Evolutionary conservation across 1,140 invertebrate species (phyloP), one percentile per base, ranked within the genome.

Genomic region (Philotrypesis tridentata): DNA sequence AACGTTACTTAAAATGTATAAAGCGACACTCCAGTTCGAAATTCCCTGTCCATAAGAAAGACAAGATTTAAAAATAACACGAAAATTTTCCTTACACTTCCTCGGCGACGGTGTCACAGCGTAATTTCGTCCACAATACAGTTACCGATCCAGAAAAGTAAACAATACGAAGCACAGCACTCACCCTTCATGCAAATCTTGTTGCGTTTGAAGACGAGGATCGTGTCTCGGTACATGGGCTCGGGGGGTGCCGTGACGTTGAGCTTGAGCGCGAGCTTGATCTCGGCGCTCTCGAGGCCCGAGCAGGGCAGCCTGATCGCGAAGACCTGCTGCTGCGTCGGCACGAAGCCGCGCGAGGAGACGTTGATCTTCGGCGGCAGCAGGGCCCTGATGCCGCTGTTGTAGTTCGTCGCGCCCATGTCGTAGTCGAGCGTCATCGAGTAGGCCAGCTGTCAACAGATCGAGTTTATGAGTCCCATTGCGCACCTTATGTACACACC

Each of bases 111-210:
- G n/a, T n/a, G n/a, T n/a, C n/a, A n/a, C n/a, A n/a, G n/a, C n/a
- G n/a, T n/a, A n/a, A n/a, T n/a, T n/a, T n/a, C n/a, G n/a, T n/a
- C n/a, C n/a, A n/a, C n/a, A n/a, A n/a, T n/a, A n/a, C n/a, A n/a
- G n/a, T n/a, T n/a, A n/a, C n/a, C n/a, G n/a, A n/a, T n/a, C n/a
- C n/a, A n/a, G n/a, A n/a, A n/a, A n/a, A n/a, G n/a, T n/a, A n/a
- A n/a, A n/a, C n/a, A n/a, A n/a, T n/a, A n/a, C n/a, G n/a, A 21
- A 21, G 2, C 33, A 7, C 21, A 70, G 2, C 4, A 78, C 83
- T 85, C 83, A 97, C 96, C 96, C 95, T 96, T 96, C 63, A 96
- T 93, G 87, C 97, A 98, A 85, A 97, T 96, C 92, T 97, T 97
- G 90, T 96, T 97, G 84, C 97, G 92, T 87, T 95, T 96, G 91